Evolutionary conservation across 2,888 invertebrate species (phyloP), one percentile per base, ranked within the genome.

Genomic region (Latheticus oryzae): DNA sequence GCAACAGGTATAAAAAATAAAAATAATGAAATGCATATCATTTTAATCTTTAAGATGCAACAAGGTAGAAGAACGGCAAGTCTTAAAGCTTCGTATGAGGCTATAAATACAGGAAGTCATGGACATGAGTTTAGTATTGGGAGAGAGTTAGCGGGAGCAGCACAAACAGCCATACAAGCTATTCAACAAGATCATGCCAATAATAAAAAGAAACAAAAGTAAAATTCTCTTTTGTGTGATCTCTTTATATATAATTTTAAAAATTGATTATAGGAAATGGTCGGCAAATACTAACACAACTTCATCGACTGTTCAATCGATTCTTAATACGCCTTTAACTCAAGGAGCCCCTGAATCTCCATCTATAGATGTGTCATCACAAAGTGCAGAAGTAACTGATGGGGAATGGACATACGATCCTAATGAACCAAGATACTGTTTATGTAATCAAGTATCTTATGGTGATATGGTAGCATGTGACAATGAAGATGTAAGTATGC

Each of bases 401-500:
- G 87, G 88, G 5, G 94, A 95, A 75, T 96, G 95, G 94, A 88
- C 90, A 0, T 93, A 91, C 70, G 97, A 97, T 81, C 96, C 97
- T 1, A 95, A 97, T 79, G 98, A 97, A 78, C 97, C 96, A 0
- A 83, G 92, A 67, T 97, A 97, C 80, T 97, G 97, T 78, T 87
- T 96, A 69, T 97, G 97, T 80, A 96, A 97, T 80, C 95, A 97
- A 80, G 95, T 97, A 11, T 95, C 95, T 0, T 97, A 97, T 73
- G 97, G 97, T 0, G 95, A 96, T 76, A 98, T 98, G 98, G 97
- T 99, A 30, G 98, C 97, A 59, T 98, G 99, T 81, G 98, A 99
- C 81, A 97, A 97, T 79, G 91, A 93, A 78, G 93, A 95, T 75
- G 95, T 95, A 78, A 87, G 90, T 84, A 59, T 13, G 8, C 5